Evolutionary conservation across 2,797 vertebrate species (phyloP), one percentile per base, ranked within the genome.

Genomic region (Rhinophrynus dorsalis): DNA sequence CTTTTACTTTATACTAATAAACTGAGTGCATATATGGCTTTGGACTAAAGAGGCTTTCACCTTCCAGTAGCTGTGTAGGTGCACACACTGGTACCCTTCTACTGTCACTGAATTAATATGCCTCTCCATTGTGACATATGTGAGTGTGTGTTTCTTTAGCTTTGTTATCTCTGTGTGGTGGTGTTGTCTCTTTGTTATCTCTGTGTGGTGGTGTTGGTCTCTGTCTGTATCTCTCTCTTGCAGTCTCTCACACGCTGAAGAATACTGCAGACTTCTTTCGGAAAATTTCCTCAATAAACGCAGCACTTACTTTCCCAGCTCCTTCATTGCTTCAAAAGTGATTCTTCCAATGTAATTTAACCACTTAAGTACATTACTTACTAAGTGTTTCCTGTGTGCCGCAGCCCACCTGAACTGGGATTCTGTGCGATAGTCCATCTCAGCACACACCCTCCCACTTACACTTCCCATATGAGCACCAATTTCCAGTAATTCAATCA

Each of bases 321-420:
- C 27, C 10, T 61, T 54, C 37, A 24, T 61, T 44, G 47, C 47
- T 24, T 42, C 56, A 32, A 61, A 69, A 69, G 57, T 54, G 57
- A 60, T 59, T 45, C 57, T 61, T 37, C 21, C 18, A 15, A 58
- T 69, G 67, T 61, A 35, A 45, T 61, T 42, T 69, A 69, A 58
- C 12, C 17, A 61, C 45, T 69, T 69, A 61, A 69, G 67, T 42
- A 44, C 67, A 60, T 52, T 52, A 61, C 48, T 61, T 27, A 24
- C 8, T 9, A 3, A 35, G 57, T n/a, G 40, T 52, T 54, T 61
- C 24, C 56, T 52, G 42, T 29, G 21, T 18, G 30, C 29, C 12
- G 32, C 17, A 12, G 23, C 56, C 56, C 35, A 42, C 26, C 26
- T 42, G 5, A 21, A 11, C 12, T 9, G 35, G 56, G 26, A 40